Percentiles rank a stretch among this genome's conserved stretches.
Evolutionary conservation across 2,888 invertebrate species (phyloP).

Genomic region (Teleiodes luculella): DNA sequence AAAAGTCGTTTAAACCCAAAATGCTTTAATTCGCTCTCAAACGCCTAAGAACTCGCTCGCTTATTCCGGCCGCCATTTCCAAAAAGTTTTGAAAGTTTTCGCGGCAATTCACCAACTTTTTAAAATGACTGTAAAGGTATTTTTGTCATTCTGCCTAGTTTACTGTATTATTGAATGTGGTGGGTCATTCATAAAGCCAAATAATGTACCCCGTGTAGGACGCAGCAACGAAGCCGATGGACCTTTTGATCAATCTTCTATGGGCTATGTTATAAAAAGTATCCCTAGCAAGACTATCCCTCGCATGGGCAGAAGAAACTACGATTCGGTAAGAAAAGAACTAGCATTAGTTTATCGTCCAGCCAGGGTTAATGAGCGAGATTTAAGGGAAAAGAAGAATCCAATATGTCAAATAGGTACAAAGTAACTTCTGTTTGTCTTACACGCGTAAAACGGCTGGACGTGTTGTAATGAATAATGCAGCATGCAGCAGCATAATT

Average conservation of each 20-base stretch:
- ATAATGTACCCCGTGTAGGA: slow-evolving; percentile 67
- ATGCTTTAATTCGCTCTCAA: slow-evolving; percentile 31
- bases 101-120: slow-evolving; percentile 23
- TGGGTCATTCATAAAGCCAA: slow-evolving; percentile 66
- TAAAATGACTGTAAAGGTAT: slow-evolving; percentile 14
- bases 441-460: too few relatives aligned
- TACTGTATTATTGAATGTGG: slow-evolving; percentile 44
- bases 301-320: slow-evolving; percentile 69
- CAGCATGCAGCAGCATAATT: too few relatives aligned
- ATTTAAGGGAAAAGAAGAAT: too few relatives aligned
- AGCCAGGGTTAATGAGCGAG: too few relatives aligned
- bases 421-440: too few relatives aligned
- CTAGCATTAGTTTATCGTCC: too few relatives aligned
- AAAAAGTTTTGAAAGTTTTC: slow-evolving; percentile 3
- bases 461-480: too few relatives aligned
- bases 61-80: not conserved
- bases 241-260: slow-evolving; percentile 52
- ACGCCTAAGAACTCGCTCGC: slow-evolving; percentile 2
- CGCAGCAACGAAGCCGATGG: slow-evolving; percentile 64
- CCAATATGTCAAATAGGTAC: too few relatives aligned
- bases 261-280: slow-evolving; percentile 72
- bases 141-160: slow-evolving; percentile 52
- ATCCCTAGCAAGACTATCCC: slow-evolving; percentile 65
- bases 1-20: slow-evolving; percentile 32
- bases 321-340: slow-evolving; percentile 65